Conservation (phyloP, 2,797 vertebrate species). For the Cirrhinus mrigala region DNA sequence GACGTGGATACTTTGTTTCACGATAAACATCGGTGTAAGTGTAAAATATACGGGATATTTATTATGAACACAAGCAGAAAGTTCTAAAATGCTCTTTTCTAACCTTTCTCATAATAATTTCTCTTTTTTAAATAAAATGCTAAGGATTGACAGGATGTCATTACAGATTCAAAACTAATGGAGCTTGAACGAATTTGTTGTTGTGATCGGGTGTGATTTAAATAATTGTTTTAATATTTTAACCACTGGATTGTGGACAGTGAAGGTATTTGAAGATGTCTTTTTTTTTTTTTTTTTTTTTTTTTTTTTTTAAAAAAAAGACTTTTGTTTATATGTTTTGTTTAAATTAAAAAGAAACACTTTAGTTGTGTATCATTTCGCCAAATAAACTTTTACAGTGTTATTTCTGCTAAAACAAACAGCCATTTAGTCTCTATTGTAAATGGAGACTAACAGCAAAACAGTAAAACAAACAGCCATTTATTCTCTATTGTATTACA, state of each 20-base stretch:
- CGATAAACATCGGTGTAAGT: background rate
- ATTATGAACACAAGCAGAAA: background rate
- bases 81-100: background rate
- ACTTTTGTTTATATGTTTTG: too few species aligned
- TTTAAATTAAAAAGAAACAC: background rate
- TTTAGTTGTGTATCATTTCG: background rate
- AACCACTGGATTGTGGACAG: background rate
- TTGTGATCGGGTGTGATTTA: background rate
- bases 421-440: background rate
- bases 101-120: background rate
- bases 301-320: accelerated
- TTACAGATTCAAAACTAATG: background rate
- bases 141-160: background rate
- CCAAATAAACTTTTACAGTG: background rate
- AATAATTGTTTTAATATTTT: background rate
- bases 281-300: too few species aligned
- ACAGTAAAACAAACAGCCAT: too few species aligned
- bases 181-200: background rate
- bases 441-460: too few species aligned
- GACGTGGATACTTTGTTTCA: background rate
- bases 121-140: background rate
- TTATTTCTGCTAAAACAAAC: background rate
- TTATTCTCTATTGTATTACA: background rate
- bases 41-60: background rate
- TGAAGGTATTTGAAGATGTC: background rate